Base-by-base conservation (phyloP, 1,140 invertebrate genomes). In the Lepidurus couesii region DNA sequence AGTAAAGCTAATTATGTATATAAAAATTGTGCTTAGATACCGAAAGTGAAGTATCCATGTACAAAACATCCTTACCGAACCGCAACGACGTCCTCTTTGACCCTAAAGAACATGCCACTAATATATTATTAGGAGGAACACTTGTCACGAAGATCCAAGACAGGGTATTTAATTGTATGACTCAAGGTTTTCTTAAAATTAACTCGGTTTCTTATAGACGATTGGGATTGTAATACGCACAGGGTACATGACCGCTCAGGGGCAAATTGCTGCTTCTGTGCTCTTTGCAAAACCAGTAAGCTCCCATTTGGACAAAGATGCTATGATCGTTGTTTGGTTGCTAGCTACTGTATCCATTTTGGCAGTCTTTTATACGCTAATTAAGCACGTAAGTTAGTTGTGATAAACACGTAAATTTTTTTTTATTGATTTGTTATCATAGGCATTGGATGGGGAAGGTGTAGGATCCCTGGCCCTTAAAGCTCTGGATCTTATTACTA, bases 291-390 rank as follows among this genome's bases (percentile, higher is more conserved):
- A 21, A 21, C 53, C 53, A n/a, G 53, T 65, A 7, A 21, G 21
- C 16, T 65, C 53, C 21, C 21, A 65, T 65, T 65, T 65, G 53
- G 53, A 65, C 53, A 65, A 65, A 65, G 53, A 65, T 65, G 53
- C 53, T 21, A 11, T 65, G 53, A 21, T 65, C 21, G 53, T 65
- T 16, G 53, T 65, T 7, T 65, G 53, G 53, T 21, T 65, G 53
- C 13, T 65, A 16, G 53, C 53, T 13, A n/a, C 21, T 65, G 21
- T 65, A 16, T 65, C 53, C 16, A n/a, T 65, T 16, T 65, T 65
- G 13, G 53, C 53, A 13, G 21, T 65, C 21, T 7, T 65, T 65
- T 65, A 65, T 16, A 65, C 53, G 53, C 16, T 65, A 13, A 65
- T 65, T 16, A 65, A 65, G 53, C 53, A 65, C 21, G 53, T 65